Percentiles rank a stretch among this genome's conserved stretches.
phyloP scores from a whole-genome alignment of 2,113 vertebrate species.

The Nothoprocta perdicaria region DNA sequence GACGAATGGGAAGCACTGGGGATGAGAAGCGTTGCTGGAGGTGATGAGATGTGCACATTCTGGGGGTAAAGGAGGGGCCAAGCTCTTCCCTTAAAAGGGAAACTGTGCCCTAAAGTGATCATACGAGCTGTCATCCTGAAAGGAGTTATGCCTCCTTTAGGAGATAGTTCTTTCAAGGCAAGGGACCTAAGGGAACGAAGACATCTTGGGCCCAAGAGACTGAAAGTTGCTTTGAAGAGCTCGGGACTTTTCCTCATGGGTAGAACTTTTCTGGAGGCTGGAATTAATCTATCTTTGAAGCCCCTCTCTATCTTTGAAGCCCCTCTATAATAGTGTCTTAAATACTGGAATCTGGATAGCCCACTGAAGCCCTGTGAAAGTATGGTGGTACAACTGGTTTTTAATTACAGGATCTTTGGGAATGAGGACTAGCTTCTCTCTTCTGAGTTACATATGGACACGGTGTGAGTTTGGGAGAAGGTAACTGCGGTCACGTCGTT shows the following conservation, averaged over 20 bases:
- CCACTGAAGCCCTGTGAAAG: neutral
- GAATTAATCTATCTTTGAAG: neutral
- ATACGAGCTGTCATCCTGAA: slow-evolving; percentile 52
- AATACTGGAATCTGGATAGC: neutral
- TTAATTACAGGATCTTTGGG: neutral
- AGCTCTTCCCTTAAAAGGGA: slow-evolving; percentile 57
- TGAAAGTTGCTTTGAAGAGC: slow-evolving; percentile 17
- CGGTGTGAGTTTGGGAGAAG: neutral
- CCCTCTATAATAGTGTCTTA: neutral
- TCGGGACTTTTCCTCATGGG: neutral
- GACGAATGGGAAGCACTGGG: slow-evolving; percentile 43
- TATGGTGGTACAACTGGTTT: neutral
- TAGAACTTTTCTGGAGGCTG: neutral
- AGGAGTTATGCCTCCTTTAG: slow-evolving; percentile 55
- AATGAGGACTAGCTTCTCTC: neutral
- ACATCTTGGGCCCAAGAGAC: neutral
- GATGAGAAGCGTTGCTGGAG: slow-evolving; percentile 46
- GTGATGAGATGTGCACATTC: slow-evolving; percentile 48
- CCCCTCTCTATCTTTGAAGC: neutral
- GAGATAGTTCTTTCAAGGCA: slow-evolving; percentile 31
- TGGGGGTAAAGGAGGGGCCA: slow-evolving; percentile 57
- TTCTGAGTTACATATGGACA: neutral
- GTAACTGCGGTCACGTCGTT: neutral
- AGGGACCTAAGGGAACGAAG: neutral
- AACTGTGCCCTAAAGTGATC: slow-evolving; percentile 50